Evolutionary conservation across 1,140 invertebrate genomes (phyloP).

Genomic region (Rhopalosiphum padi): DNA sequence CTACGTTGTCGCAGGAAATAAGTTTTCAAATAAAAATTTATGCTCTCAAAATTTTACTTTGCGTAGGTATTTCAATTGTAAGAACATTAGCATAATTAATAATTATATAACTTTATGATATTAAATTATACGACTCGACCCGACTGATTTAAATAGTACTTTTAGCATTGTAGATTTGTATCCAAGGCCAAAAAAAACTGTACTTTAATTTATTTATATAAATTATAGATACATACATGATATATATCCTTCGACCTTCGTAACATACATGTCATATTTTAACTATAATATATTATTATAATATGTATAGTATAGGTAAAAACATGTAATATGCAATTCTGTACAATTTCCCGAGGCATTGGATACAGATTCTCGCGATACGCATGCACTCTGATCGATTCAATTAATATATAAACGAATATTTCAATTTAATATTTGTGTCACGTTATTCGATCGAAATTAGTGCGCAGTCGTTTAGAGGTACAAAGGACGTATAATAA

Average conservation of each 20-base stretch:
- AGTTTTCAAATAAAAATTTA: not conserved
- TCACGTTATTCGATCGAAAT: too few species aligned
- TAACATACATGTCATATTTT: not conserved
- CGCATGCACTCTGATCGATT: not conserved
- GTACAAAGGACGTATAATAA: too few species aligned
- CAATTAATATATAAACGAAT: not conserved
- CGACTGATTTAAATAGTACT: not conserved
- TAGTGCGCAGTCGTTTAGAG: too few species aligned
- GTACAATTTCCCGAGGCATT: not conserved
- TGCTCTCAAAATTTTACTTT: not conserved
- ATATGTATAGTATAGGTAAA: not conserved
- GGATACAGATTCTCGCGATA: not conserved
- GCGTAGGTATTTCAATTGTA: not conserved
- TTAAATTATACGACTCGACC: not conserved
- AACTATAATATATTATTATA: not conserved
- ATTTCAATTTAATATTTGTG: too few species aligned
- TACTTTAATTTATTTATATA: not conserved
- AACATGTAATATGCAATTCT: not conserved
- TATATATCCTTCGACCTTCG: not conserved
- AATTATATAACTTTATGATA: not conserved
- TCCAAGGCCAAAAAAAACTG: not conserved
- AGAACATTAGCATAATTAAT: fast-evolving
- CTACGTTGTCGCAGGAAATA: not conserved
- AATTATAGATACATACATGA: not conserved
- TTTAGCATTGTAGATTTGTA: not conserved